A percentile compares a stretch with the other conserved stretches of the same genome.
phyloP scores from a whole-genome alignment of 1,140 invertebrate species.

The Ditylenchus dipsaci region DNA sequence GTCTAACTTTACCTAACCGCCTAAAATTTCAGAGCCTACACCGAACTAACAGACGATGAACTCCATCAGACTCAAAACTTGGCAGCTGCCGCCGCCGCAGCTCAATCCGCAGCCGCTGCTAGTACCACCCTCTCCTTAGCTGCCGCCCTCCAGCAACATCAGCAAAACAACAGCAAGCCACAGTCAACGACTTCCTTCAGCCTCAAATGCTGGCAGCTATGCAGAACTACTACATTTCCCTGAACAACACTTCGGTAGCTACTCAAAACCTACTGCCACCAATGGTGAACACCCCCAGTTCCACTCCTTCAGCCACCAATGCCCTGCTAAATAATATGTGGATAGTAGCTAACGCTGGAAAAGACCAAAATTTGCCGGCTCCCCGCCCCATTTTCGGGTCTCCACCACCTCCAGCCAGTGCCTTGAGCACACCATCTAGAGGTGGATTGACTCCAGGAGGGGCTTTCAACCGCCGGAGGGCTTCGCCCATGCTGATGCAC shows the following conservation, averaged over 20 bases:
- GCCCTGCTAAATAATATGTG: conserved; percentile 22
- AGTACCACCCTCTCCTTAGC: conserved; percentile 12
- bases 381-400: conserved; percentile 16
- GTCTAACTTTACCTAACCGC: too few relatives aligned
- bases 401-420: background rate
- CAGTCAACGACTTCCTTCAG: conserved; percentile 42
- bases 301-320: conserved; percentile 5
- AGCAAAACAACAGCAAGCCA: background rate
- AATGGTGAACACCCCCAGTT: background rate
- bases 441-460: background rate
- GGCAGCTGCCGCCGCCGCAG: conserved; percentile 7
- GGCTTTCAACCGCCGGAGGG: background rate
- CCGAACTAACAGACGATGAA: conserved; percentile 11
- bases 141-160: conserved; percentile 33
- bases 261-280: background rate
- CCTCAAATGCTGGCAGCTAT: conserved; percentile 52
- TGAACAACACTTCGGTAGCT: conserved; percentile 17
- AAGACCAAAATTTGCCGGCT: conserved; percentile 6
- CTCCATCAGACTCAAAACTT: conserved; percentile 16
- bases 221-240: conserved; percentile 52
- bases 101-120: background rate
- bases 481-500: conserved; percentile 2
- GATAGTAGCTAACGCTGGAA: too few relatives aligned
- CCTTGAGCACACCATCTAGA: background rate
- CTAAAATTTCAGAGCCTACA: background rate